Conservation (phyloP, 1,140 invertebrate genomes). For the Maniola jurtina region DNA sequence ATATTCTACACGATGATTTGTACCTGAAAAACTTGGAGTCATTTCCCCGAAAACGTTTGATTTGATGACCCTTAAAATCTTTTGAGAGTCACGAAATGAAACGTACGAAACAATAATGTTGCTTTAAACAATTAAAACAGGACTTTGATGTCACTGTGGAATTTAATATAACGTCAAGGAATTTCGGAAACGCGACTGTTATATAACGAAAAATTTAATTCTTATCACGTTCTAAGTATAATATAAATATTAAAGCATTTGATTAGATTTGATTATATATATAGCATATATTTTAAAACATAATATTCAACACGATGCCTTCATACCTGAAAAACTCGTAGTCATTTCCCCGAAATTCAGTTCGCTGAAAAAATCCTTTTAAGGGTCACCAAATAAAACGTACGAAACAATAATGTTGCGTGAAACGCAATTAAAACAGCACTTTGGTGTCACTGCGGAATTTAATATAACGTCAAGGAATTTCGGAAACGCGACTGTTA, state of each 20-base stretch:
- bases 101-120: neutral
- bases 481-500: slow-evolving; percentile 25
- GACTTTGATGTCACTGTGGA: neutral
- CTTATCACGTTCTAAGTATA: too few relatives aligned
- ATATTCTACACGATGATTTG: slow-evolving; percentile 13
- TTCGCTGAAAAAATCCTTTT: slow-evolving; percentile 21
- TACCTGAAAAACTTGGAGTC: slow-evolving; percentile 38
- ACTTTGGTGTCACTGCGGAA: slow-evolving; percentile 25
- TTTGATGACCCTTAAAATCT: neutral
- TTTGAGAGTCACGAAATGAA: neutral
- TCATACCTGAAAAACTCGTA: slow-evolving; percentile 38
- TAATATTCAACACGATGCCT: slow-evolving; percentile 16
- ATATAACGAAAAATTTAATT: too few relatives aligned
- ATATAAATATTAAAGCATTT: too few relatives aligned
- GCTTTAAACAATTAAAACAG: too few relatives aligned
- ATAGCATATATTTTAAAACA: too few relatives aligned
- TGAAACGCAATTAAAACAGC: slow-evolving; percentile 22
- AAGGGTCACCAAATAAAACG: slow-evolving; percentile 17
- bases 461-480: slow-evolving; percentile 21
- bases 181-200: slow-evolving; percentile 24
- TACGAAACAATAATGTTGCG: slow-evolving; percentile 14
- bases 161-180: slow-evolving; percentile 20
- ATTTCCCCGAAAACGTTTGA: neutral
- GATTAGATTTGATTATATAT: too few relatives aligned
- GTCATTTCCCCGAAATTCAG: slow-evolving; percentile 9